These are phyloP conservation scores for Micrasema minimum DNA, from an alignment of 1,140 invertebrate species.

Conservation along the genomic window DNA sequence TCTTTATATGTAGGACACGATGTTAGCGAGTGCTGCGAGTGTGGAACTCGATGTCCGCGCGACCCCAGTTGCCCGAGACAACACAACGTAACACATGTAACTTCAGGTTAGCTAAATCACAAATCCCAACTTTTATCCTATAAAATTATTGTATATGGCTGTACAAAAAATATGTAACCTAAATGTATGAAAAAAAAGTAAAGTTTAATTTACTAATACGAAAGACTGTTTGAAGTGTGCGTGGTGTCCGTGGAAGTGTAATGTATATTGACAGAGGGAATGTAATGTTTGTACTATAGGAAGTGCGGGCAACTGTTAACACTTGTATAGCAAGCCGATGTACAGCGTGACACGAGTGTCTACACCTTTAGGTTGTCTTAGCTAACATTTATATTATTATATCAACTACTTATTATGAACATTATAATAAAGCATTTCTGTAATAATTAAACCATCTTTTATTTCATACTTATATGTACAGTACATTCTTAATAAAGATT, in stretches of 20 bases:
- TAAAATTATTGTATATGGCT: conserved; percentile 66
- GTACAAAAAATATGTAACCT: conserved; percentile 67
- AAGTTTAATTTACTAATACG: conserved; percentile 53
- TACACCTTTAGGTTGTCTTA: conserved; percentile 67
- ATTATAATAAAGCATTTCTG: conserved; percentile 70
- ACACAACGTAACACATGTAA: no score
- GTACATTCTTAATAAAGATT: no score
- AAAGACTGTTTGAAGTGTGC: conserved; percentile 53
- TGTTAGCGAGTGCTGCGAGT: conserved; percentile 18
- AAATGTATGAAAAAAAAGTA: conserved; percentile 53
- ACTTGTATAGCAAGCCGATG: conserved; percentile 48
- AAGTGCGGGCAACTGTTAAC: conserved; percentile 46
- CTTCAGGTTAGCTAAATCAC: conserved; percentile 22
- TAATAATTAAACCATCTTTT: conserved; percentile 63
- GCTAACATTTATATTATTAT: conserved; percentile 69
- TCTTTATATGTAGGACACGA: no score
- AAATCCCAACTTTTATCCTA: conserved; percentile 29
- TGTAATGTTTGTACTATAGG: no score
- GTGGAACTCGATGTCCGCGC: neutral
- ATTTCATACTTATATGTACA: no score
- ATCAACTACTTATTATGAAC: conserved; percentile 68
- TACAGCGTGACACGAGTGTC: conserved; percentile 49
- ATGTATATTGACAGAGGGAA: conserved; percentile 23
- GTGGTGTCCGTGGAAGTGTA: conserved; percentile 50
- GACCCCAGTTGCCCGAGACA: no score